Percentiles rank a stretch among this genome's conserved stretches.
phyloP scores from a whole-genome alignment of 37 sponge, comb jelly and placozoan species.

The Diacarnus erythraeanus region DNA sequence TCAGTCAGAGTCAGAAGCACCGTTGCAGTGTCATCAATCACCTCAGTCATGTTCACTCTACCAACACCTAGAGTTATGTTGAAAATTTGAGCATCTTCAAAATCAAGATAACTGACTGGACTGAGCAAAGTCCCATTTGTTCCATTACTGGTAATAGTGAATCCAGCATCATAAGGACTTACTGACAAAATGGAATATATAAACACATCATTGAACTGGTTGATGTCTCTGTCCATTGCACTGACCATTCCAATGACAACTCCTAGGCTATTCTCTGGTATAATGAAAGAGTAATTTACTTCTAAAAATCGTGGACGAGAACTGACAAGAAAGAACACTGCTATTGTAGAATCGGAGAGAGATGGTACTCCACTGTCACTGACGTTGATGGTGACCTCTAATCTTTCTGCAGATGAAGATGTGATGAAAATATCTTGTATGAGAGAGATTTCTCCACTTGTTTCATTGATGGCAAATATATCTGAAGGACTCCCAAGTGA shows the following conservation, averaged over 20 bases:
- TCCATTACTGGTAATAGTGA: conserved; percentile 27
- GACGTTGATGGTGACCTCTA: conserved; percentile 16
- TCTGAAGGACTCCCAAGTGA: conserved; percentile 9
- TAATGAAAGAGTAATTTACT: conserved; percentile 11
- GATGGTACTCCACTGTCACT: conserved; percentile 35
- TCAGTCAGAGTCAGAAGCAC: conserved; percentile 39
- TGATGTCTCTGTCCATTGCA: conserved; percentile 52
- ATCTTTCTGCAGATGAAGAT: background rate
- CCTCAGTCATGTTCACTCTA: conserved; percentile 37
- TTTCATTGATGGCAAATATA: conserved; percentile 25
- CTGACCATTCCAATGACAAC: conserved; percentile 1
- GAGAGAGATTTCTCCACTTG: conserved; percentile 24
- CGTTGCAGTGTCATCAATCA: conserved; percentile 33
- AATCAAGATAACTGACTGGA: conserved; percentile 61
- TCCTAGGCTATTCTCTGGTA: conserved; percentile 34
- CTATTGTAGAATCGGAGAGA: conserved; percentile 1
- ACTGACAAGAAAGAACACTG: conserved; percentile 44
- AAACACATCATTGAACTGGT: conserved; percentile 50
- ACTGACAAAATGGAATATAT: conserved; percentile 39
- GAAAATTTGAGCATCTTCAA: conserved; percentile 47
- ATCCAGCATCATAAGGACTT: conserved; percentile 62
- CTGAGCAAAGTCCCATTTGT: conserved; percentile 36
- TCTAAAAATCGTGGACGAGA: conserved; percentile 44
- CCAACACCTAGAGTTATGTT: conserved; percentile 53
- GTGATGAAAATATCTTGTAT: conserved; percentile 3